Evolutionary conservation across 2,888 invertebrate genomes (phyloP).

Genomic region (Boloria euphrosyne): DNA sequence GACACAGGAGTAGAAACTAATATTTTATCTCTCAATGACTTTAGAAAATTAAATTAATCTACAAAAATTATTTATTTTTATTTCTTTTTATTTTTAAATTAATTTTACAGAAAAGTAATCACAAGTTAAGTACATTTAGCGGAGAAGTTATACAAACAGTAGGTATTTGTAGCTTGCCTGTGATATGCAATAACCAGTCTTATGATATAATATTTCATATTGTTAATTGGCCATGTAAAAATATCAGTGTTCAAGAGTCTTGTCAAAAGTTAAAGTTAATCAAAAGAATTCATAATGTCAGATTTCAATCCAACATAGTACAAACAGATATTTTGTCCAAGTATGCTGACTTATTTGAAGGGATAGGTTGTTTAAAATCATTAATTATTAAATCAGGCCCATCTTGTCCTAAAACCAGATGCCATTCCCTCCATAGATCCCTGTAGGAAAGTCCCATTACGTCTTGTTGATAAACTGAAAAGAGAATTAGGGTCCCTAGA

Average conservation of each 20-base stretch:
- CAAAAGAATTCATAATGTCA: not conserved
- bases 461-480: not conserved
- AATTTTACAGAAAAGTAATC: not conserved
- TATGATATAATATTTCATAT: constrained; percentile 1
- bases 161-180: not conserved
- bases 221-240: not conserved
- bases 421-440: not conserved
- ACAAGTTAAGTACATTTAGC: not conserved
- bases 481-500: constrained; percentile 19
- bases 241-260: not conserved
- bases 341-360: not conserved
- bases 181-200: no score
- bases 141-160: not conserved
- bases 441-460: not conserved
- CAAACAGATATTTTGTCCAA: not conserved
- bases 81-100: no score
- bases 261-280: not conserved
- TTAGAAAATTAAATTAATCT: constrained; percentile 4
- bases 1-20: constrained; percentile 8
- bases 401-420: not conserved
- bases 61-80: no score
- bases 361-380: not conserved
- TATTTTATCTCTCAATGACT: not conserved
- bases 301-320: no score
- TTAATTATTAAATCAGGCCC: not conserved